Percentiles rank a stretch among this genome's conserved stretches.
Conservation (phyloP, 1,140 invertebrate species). For the Notospermus geniculatus region DNA sequence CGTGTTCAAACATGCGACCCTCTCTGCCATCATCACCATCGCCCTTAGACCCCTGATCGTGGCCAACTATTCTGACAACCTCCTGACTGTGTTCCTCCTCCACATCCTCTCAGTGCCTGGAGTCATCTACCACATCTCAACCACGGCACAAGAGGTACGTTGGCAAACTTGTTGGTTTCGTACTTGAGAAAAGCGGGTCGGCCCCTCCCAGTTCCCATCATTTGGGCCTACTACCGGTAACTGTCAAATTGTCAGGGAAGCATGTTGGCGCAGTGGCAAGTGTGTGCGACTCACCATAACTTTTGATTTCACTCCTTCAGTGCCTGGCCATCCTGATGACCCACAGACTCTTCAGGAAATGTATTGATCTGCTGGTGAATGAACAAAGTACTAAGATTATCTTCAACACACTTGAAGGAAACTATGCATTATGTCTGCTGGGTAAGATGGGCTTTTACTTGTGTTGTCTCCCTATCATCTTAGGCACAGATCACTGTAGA, state of each 20-base stretch:
- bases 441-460: no score
- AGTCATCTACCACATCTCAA: constrained; percentile 76
- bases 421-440: constrained; percentile 80
- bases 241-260: no score
- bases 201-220: no score
- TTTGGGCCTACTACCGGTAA: no score
- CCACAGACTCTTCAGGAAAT: constrained; percentile 70
- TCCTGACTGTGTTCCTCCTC: constrained; percentile 82
- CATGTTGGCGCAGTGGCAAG: no score
- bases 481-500: no score
- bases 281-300: no score
- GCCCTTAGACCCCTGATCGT: constrained; percentile 77
- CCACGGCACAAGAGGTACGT: constrained; percentile 73
- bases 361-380: constrained; percentile 71
- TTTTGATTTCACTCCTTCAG: no score
- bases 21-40: constrained; percentile 82
- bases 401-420: constrained; percentile 84
- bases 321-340: constrained; percentile 65
- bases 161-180: no score
- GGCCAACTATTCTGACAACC: constrained; percentile 81
- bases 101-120: constrained; percentile 89
- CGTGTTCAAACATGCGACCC: constrained; percentile 74
- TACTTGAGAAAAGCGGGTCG: no score
- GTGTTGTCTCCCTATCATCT: no score
- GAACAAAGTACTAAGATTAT: constrained; percentile 82